Conservation (phyloP, 1,140 invertebrate genomes). For the Tetragnatha versicolor region DNA sequence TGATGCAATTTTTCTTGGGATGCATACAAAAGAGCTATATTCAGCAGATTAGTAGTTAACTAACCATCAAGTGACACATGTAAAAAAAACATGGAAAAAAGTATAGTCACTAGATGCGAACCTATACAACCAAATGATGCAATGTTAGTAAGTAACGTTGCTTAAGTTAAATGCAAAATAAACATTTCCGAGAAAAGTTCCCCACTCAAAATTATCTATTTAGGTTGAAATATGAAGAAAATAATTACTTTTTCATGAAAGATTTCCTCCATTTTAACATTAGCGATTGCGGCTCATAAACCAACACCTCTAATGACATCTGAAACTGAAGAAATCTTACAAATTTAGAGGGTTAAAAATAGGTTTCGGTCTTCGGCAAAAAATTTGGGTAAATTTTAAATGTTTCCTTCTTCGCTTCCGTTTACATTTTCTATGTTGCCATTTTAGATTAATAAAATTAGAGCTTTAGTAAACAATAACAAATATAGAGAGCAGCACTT, state of each 20-base stretch:
- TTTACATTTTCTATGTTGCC: conserved; percentile 8
- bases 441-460: too few species aligned
- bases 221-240: neutral
- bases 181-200: neutral
- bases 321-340: neutral
- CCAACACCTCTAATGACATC: neutral
- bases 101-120: neutral
- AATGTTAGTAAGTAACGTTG: neutral
- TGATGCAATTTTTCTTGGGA: too few species aligned
- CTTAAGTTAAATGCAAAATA: neutral
- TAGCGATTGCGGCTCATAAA: neutral
- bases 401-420: neutral
- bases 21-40: too few species aligned
- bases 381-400: neutral
- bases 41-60: too few species aligned
- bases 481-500: too few species aligned
- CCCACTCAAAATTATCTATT: too few species aligned
- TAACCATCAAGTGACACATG: neutral
- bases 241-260: conserved; percentile 30
- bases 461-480: too few species aligned
- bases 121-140: neutral
- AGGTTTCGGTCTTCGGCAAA: neutral
- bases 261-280: conserved; percentile 24
- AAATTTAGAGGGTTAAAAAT: conserved; percentile 19
- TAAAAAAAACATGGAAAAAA: neutral